Evolutionary conservation across 2,113 vertebrate genomes (phyloP).

Genomic region (Urocynchramus pylzowi): DNA sequence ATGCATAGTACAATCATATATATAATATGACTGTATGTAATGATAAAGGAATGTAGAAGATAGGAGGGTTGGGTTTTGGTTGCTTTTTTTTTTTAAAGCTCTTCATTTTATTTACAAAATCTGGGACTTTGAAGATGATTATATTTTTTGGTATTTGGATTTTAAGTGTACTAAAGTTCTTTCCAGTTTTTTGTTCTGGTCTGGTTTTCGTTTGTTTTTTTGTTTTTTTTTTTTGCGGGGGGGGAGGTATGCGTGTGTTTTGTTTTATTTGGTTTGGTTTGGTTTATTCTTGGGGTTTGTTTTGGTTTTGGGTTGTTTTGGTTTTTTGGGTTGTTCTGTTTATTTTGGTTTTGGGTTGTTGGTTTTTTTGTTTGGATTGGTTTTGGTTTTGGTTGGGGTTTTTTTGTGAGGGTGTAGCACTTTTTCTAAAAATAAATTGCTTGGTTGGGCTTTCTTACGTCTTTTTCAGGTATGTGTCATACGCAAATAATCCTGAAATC

Average conservation of each 20-base stretch:
- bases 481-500: not conserved
- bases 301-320: fast-evolving
- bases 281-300: not conserved
- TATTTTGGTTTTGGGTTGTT: not conserved
- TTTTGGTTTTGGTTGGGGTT: not conserved
- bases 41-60: not conserved
- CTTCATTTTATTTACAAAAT: not conserved
- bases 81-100: not conserved
- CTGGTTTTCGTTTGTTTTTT: not conserved
- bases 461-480: not conserved
- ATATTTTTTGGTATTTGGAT: not conserved
- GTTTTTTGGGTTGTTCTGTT: not conserved
- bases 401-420: not conserved
- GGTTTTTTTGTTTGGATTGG: not conserved
- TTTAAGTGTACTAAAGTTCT: not conserved
- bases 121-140: not conserved
- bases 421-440: not conserved
- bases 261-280: not conserved
- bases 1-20: not conserved
- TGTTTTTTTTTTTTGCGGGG: no score
- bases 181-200: not conserved
- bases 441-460: not conserved
- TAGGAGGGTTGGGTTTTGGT: not conserved
- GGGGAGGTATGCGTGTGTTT: no score
- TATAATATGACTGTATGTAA: not conserved